A percentile compares a stretch with the other conserved stretches of the same genome.
Conservation (phyloP, 2,113 vertebrate species). For the Pterocles orientalis region DNA sequence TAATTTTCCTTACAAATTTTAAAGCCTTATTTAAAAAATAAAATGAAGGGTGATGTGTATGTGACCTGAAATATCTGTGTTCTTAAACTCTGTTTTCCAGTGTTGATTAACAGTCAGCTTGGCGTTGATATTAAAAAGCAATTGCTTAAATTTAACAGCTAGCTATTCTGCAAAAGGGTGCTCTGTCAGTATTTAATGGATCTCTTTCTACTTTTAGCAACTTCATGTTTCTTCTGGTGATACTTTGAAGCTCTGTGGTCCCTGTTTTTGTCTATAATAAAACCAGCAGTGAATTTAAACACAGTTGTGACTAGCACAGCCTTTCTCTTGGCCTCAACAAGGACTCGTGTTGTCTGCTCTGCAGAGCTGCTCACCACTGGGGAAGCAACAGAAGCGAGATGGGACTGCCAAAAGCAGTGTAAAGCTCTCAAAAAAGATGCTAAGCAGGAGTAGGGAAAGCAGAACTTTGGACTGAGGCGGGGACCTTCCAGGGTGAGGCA, state of each 20-base stretch:
- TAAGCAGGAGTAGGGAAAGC: background rate
- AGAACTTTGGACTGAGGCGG: background rate
- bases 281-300: background rate
- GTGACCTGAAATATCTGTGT: background rate
- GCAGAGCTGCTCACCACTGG: fast-evolving
- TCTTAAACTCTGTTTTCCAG: background rate
- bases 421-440: background rate
- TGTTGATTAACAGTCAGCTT: background rate
- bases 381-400: fast-evolving
- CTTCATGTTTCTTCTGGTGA: background rate
- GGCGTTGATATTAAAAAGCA: background rate
- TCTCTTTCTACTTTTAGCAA: background rate
- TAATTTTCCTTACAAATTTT: background rate
- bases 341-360: fast-evolving
- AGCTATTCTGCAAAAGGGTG: background rate
- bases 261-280: background rate
- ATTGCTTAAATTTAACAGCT: background rate
- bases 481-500: background rate
- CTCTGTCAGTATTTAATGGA: background rate
- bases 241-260: background rate
- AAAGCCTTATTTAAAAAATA: background rate
- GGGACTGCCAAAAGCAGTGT: fast-evolving
- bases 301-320: background rate
- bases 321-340: background rate
- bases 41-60: background rate